Base-by-base conservation (phyloP, 1,140 invertebrate species). In the Temnothorax longispinosus region DNA sequence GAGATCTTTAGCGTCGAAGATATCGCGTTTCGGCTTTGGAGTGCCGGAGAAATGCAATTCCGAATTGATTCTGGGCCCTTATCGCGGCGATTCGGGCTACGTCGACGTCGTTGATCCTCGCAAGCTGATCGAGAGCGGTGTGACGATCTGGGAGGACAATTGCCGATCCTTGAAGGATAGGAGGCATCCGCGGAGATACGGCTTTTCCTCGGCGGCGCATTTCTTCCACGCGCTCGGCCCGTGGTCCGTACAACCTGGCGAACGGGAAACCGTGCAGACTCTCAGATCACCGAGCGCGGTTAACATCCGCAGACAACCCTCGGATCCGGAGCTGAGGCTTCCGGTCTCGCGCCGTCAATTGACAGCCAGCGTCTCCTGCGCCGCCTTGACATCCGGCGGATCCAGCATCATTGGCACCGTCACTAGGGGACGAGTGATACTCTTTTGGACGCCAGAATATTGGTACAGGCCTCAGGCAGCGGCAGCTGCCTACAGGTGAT, bases 361-460 rank as follows among this genome's bases (percentile, higher is more conserved):
- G 11, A 88, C 92, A 0, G 84, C 95, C 5, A 95, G 95, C 21
- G 91, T 95, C 13, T 96, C 96, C 0, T 92, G 91, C 67, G 92
- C 94, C 5, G 92, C 92, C 35, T 76, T 96, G 6, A 87, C 92
- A 5, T 81, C 75, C 27, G 88, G 87, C n/a, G 88, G 85, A 27
- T 85, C 75, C 18, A 86, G 85, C 5, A 54, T 91, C 81, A 38
- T 90, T 10, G 85, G 85, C 0, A 32, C 90, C 0, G 65, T 87
- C 0, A 89, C 85, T 0, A 91, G 77, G 71, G 90, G 91, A 54
- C 87, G 89, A 3, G 91, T 95, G 0, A 93, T 96, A 35, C 85
- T 96, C 0, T 96, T 96, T 85, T 96, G 96, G 96, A 96, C 96
- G 0, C 95, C 96, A 1, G 95, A 96, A n/a, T 96, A 96, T 80